Conservation (phyloP, 2,888 invertebrate species). For the Ametastegia equiseti region DNA sequence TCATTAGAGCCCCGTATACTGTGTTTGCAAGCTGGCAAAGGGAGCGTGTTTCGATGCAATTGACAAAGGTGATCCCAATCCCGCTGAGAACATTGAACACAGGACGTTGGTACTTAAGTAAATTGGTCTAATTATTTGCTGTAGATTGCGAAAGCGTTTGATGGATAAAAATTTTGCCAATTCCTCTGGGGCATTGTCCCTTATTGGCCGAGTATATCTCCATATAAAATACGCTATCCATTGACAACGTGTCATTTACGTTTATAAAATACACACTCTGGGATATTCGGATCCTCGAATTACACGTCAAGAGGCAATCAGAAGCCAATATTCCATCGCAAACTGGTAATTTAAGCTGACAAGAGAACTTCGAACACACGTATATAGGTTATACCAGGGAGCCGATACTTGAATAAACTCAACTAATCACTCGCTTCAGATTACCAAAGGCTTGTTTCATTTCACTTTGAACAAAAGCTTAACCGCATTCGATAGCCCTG, state of each 20-base stretch:
- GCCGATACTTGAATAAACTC: background rate
- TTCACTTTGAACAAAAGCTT: background rate
- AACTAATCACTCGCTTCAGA: background rate
- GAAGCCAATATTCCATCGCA: background rate
- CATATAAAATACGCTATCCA: no score
- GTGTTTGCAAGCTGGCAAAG: background rate
- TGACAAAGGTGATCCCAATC: slow-evolving; percentile 29
- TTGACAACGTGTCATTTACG: no score
- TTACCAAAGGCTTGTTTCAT: background rate
- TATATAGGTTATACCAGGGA: no score
- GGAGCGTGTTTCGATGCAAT: slow-evolving; percentile 38
- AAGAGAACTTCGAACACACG: background rate
- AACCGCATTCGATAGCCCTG: background rate
- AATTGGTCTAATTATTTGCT: slow-evolving; percentile 20
- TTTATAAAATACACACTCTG: background rate
- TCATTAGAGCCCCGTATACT: background rate
- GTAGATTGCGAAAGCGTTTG: slow-evolving; percentile 23
- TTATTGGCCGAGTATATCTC: no score
- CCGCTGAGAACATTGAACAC: slow-evolving; percentile 25
- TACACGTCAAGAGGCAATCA: background rate
- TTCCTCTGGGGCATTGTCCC: no score
- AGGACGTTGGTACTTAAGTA: slow-evolving; percentile 29
- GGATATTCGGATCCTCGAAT: background rate
- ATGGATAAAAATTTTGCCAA: background rate
- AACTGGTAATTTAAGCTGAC: background rate